phyloP scores from a whole-genome alignment of 35 echinoderm and acorn worm species.

The Anneissia japonica region DNA sequence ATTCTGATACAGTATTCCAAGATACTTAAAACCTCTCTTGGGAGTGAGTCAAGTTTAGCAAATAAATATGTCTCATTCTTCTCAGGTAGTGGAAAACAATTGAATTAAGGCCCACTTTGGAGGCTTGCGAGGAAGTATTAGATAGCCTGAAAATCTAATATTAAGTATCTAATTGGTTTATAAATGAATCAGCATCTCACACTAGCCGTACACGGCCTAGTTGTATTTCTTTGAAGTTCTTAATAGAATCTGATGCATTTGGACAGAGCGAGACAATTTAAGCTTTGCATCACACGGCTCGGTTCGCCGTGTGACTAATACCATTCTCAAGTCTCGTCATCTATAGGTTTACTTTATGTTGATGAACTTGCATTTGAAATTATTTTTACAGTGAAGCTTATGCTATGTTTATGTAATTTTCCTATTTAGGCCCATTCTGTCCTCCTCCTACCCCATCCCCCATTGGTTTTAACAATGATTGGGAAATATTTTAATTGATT shows the following conservation, averaged over 20 bases:
- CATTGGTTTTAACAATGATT: no score
- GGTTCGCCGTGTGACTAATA: neutral
- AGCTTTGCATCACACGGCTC: neutral
- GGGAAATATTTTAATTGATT: no score
- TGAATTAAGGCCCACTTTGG: conserved; percentile 1
- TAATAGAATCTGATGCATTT: neutral
- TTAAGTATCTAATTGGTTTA: neutral
- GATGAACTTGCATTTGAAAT: no score
- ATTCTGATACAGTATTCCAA: no score
- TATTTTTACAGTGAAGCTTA: no score
- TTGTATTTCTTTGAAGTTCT: neutral
- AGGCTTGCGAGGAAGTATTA: neutral
- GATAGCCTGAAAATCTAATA: neutral
- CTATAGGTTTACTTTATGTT: no score
- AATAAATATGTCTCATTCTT: neutral
- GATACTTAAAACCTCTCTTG: neutral
- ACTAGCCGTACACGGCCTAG: neutral
- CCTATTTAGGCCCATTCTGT: no score
- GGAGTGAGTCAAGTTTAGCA: neutral
- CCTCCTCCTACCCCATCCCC: no score
- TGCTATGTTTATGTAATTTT: no score
- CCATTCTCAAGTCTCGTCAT: no score
- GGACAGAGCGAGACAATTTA: neutral
- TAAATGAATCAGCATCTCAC: neutral
- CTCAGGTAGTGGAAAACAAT: neutral